Conservation (phyloP, 2,113 vertebrate genomes). For the Dipodomys ordii region DNA sequence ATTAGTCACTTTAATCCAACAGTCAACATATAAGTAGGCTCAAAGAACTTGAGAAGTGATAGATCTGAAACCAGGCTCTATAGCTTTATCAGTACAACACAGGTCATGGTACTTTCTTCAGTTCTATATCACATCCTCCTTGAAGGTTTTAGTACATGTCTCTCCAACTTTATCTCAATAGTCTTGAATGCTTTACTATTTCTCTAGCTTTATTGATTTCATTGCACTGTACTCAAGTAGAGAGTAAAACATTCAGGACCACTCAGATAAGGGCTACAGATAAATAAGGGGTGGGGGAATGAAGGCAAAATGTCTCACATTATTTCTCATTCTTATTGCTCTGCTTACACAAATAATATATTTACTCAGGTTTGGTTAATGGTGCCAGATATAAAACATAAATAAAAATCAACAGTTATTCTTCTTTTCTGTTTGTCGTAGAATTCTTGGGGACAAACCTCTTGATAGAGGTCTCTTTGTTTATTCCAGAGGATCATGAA, state of each 20-base stretch:
- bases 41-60: not conserved
- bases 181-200: constrained; percentile 40
- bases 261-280: not conserved
- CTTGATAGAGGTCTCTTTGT: not conserved
- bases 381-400: not conserved
- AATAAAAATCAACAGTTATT: not conserved
- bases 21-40: not conserved
- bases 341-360: not conserved
- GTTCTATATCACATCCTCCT: constrained; percentile 27
- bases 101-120: not conserved
- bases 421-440: not conserved
- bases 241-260: constrained; percentile 41
- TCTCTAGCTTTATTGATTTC: not conserved
- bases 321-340: constrained; percentile 5
- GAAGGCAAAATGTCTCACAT: not conserved
- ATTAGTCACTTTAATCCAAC: not conserved
- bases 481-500: not conserved
- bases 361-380: not conserved
- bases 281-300: not conserved
- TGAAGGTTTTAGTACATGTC: constrained; percentile 55
- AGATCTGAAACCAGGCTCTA: not conserved
- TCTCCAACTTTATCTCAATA: constrained; percentile 32
- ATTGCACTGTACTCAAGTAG: constrained; percentile 40
- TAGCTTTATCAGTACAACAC: not conserved
- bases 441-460: not conserved